Evolutionary conservation across 2,888 invertebrate species (phyloP).

Genomic region (Volucella zonaria): DNA sequence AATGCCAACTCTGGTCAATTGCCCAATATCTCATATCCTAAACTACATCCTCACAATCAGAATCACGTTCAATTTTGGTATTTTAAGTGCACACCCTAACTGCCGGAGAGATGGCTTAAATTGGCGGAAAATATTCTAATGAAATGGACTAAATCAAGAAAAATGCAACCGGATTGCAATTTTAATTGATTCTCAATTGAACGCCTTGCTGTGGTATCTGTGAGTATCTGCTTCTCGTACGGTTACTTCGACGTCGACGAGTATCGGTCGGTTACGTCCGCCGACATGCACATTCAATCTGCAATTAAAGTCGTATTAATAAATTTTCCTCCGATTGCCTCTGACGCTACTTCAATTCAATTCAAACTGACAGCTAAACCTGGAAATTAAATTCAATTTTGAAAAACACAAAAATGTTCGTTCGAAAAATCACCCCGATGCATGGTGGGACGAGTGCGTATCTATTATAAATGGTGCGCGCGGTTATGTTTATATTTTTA

Average conservation of each 20-base stretch:
- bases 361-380: conserved; percentile 59
- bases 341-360: conserved; percentile 53
- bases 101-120: conserved; percentile 6
- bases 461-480: no score
- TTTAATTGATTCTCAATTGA: conserved; percentile 72
- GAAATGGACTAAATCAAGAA: conserved; percentile 50
- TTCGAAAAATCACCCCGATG: conserved; percentile 1
- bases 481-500: conserved; percentile 25
- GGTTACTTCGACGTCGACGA: not conserved
- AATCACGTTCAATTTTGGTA: conserved; percentile 25
- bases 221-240: not conserved
- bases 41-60: not conserved
- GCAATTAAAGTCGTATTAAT: conserved; percentile 70
- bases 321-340: conserved; percentile 41
- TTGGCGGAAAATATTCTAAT: conserved; percentile 42
- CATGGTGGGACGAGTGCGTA: conserved; percentile 1
- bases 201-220: not conserved
- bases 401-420: not conserved
- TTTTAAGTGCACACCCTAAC: conserved; percentile 53
- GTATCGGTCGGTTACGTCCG: not conserved
- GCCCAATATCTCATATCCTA: no score
- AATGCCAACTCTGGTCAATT: no score
- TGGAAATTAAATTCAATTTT: conserved; percentile 47
- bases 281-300: conserved; percentile 44
- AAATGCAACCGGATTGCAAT: conserved; percentile 53